A percentile compares a stretch with the other conserved stretches of the same genome.
Evolutionary conservation across 2,797 vertebrate species (phyloP).

Genomic region (Furcifer pardalis): DNA sequence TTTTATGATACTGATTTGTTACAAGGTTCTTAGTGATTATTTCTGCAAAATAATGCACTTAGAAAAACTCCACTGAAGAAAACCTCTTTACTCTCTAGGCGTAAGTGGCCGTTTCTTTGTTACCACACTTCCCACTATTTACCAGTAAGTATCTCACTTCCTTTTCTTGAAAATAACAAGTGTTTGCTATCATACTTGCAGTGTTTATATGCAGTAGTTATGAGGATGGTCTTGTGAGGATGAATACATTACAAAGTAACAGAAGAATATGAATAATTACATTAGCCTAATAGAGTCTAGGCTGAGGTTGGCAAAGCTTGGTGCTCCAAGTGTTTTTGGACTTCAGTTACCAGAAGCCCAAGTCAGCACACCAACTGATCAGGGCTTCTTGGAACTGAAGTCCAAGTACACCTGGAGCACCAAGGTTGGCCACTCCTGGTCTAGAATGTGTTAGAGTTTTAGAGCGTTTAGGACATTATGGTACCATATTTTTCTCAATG

Average conservation of each 20-base stretch:
- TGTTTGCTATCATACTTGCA: background rate
- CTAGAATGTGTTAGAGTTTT: too few species aligned
- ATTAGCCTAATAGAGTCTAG: background rate
- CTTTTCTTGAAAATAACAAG: background rate
- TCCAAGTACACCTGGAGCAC: too few species aligned
- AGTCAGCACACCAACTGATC: too few species aligned
- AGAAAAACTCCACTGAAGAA: background rate
- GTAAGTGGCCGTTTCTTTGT: conserved; percentile 89
- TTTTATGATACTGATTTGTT: background rate
- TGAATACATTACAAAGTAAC: background rate
- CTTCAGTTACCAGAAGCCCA: too few species aligned
- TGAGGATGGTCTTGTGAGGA: background rate
- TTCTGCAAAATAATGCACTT: conserved; percentile 32
- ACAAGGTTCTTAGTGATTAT: background rate
- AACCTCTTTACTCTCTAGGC: conserved; percentile 64
- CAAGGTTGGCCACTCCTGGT: too few species aligned
- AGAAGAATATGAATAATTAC: background rate
- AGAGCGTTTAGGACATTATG: too few species aligned
- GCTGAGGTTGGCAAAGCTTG: too few species aligned
- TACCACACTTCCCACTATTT: conserved; percentile 82
- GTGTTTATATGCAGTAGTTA: background rate
- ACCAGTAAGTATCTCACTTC: conserved; percentile 32
- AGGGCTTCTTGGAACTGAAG: too few species aligned
- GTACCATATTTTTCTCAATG: background rate
- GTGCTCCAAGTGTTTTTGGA: too few species aligned